Base-by-base conservation (phyloP, 2,113 vertebrate species). In the Chloropsis hardwickii region DNA sequence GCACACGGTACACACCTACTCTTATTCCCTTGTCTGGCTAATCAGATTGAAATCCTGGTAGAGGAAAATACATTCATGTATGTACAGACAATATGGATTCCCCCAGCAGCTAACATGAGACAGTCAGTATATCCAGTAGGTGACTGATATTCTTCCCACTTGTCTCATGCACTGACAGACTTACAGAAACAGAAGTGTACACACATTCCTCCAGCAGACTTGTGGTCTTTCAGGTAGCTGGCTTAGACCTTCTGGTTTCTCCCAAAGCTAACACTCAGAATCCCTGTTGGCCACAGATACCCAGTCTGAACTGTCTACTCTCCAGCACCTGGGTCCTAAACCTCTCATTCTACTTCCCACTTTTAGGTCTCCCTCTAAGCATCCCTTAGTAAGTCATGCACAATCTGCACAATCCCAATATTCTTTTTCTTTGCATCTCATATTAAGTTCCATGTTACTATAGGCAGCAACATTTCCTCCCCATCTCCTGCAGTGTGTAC, bases 1-100 rank as follows among this genome's bases (percentile, higher is more conserved):
- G n/a, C 22, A 29, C 13, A 10, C 29, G 19, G 2, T 40, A 17
- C 5, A 28, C 2, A 1, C 24, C 37, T 73, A 1, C 10, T 37
- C 50, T 53, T 61, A 22, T 47, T 77, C 14, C 12, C 25, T 70
- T 66, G 45, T 70, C 37, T 81, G 50, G 28, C 33, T 86, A 22
- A 37, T 73, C 8, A 23, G 12, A 22, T 27, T 86, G 74, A 72
- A 88, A 67, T 48, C 14, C 33, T 39, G 12, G 21, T 39, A 67
- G 24, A 54, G 48, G 35, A 72, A 85, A 64, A 85, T 71, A 33
- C 5, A 19, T 37, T 7, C 8, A 8, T 77, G 2, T 2, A 27
- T 10, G 9, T 31, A 39, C 19, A 81, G 33, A 39, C 12, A 69
- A 23, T n/a, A 18, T 35, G 29, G 33, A 44, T 92, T 88, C 11